Conservation (phyloP, 2,797 vertebrate species). For the Peromyscus aztecus region DNA sequence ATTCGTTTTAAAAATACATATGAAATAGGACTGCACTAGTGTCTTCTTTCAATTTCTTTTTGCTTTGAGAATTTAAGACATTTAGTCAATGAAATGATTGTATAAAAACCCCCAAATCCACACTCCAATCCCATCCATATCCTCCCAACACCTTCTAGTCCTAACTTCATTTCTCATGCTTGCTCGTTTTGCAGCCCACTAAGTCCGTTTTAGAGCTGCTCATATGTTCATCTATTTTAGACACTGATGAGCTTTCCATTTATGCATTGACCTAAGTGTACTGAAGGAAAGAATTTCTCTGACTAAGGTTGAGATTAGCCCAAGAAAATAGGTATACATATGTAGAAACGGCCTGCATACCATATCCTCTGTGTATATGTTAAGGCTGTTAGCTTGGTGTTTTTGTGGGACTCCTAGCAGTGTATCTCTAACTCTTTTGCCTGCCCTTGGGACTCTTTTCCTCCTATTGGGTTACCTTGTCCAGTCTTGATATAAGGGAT, state of each 20-base stretch:
- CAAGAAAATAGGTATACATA: neutral
- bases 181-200: neutral
- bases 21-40: neutral
- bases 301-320: neutral
- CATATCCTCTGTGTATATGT: neutral
- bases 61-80: neutral
- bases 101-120: neutral
- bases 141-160: neutral
- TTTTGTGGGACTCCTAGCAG: neutral
- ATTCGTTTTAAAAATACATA: neutral
- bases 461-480: rapidly evolving
- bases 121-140: neutral
- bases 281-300: neutral
- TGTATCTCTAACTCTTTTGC: neutral
- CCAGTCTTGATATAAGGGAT: neutral
- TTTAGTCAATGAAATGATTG: neutral
- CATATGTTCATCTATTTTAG: neutral
- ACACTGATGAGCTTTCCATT: neutral
- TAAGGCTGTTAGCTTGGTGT: neutral
- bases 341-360: neutral
- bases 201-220: neutral
- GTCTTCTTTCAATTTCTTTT: neutral
- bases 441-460: too few relatives aligned
- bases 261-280: neutral
- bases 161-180: neutral